Base-by-base conservation (phyloP, 2,113 vertebrate species). In the Prunella fulvescens region DNA sequence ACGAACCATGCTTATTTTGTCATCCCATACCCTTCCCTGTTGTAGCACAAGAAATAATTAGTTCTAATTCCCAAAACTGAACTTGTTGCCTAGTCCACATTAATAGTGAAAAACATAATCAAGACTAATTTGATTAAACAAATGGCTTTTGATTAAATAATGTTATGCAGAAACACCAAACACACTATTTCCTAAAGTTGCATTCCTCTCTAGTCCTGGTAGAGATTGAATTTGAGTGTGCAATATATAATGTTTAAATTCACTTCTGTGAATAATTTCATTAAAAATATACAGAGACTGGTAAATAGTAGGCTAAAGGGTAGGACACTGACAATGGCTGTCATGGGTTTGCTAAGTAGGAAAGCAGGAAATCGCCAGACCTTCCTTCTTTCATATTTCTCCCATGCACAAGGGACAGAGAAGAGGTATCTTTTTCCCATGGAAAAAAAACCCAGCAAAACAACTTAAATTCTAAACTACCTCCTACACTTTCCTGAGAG, bases 401-500 rank as follows among this genome's bases (percentile, higher is more conserved):
- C 81, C 58, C 79, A 90, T 90, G 80, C 76, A 88, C 80, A 93
- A 44, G 64, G 83, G 90, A 90, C 82, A 78, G 57, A 80, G 78
- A 78, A 90, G 91, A 92, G 51, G 77, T 91, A 92, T 92, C 51
- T 81, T 93, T 94, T 95, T 95, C 94, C 94, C 92, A 95, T 56
- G 86, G 83, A 87, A 92, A 96, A 78, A 94, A 95, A 92, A 56
- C 0, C 0, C 37, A 82, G 14, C 17, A 24, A 66, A 7, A 10
- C 54, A 4, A 12, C 40, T 86, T 62, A 79, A 73, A 79, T 84
- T 86, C 83, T 84, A 71, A 92, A 89, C 86, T 64, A 81, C 82
- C 76, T 95, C 95, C 95, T 96, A 96, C 93, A 93, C 88, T 93
- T 97, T 94, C 93, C 95, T 93, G 82, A 92, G 47, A 90, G 44